phyloP scores from a whole-genome alignment of 1,140 invertebrate species.

The Medauroidea extradentata region DNA sequence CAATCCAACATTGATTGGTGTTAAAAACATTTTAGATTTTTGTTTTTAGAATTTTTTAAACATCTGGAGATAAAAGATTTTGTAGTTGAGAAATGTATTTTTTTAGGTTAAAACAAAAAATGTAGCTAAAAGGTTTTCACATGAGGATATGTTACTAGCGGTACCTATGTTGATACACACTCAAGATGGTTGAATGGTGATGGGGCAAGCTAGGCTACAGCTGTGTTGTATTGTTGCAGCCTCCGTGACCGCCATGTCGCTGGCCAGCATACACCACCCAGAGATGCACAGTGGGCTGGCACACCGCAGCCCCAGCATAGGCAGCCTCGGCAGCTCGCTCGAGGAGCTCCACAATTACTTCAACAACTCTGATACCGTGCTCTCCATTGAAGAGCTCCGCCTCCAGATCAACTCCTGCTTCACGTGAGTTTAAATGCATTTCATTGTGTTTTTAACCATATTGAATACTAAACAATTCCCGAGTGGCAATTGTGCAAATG shows the following conservation, averaged over 20 bases:
- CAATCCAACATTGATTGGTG: too few species aligned
- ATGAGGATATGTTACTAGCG: not conserved
- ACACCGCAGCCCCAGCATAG: constrained; percentile 9
- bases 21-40: too few species aligned
- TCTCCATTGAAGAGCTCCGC: constrained; percentile 69
- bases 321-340: constrained; percentile 9
- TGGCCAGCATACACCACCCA: constrained; percentile 11
- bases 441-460: too few species aligned
- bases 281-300: constrained; percentile 9
- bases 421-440: constrained; percentile 47
- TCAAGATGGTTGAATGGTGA: not conserved
- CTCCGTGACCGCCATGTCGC: constrained; percentile 13
- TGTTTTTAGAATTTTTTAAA: too few species aligned
- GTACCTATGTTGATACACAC: not conserved
- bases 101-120: not conserved
- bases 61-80: too few species aligned
- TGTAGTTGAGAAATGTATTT: too few species aligned
- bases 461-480: too few species aligned
- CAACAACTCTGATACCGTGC: constrained; percentile 39
- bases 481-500: too few species aligned
- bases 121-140: not conserved
- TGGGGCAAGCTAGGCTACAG: not conserved
- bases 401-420: constrained; percentile 69
- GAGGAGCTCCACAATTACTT: constrained; percentile 17
- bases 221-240: not conserved